These are phyloP conservation scores for Diorhabda elongata DNA, from an alignment of 1,140 invertebrate genomes.

Conservation along the genomic window DNA sequence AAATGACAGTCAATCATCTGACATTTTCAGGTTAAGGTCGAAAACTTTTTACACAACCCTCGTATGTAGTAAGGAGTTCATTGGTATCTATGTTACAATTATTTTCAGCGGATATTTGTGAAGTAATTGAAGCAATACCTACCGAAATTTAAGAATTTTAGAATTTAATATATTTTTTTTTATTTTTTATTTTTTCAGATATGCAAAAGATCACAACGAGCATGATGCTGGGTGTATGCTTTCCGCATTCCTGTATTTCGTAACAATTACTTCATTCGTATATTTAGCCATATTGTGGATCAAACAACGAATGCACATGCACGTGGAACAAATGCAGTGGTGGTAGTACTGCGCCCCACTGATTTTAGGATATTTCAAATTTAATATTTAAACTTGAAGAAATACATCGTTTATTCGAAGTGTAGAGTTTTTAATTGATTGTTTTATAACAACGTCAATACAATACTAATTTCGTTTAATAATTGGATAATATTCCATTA, in stretches of 20 bases:
- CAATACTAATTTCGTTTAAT: no score
- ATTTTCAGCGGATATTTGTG: no score
- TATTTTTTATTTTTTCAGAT: slow-evolving; percentile 12
- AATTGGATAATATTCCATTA: not conserved
- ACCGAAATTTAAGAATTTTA: no score
- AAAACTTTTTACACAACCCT: no score
- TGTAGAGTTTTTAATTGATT: not conserved
- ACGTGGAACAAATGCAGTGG: slow-evolving; percentile 44
- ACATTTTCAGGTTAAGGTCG: no score
- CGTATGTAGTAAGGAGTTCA: no score
- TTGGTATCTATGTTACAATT: no score
- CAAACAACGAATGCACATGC: slow-evolving; percentile 44
- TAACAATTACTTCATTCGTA: slow-evolving; percentile 44
- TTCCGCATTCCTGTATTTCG: slow-evolving; percentile 45
- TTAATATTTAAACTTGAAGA: not conserved
- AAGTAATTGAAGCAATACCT: no score
- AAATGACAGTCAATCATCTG: no score
- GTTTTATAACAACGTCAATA: not conserved
- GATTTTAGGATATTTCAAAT: slow-evolving; percentile 8
- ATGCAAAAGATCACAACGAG: slow-evolving; percentile 13
- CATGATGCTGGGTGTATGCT: slow-evolving; percentile 42
- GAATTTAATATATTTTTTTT: no score
- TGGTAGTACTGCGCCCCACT: slow-evolving; percentile 34
- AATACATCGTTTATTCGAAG: slow-evolving; percentile 1
- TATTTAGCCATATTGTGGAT: slow-evolving; percentile 46